A percentile compares a stretch with the other conserved stretches of the same genome.
These are phyloP conservation scores for Drosophila santomea DNA, from an alignment of 1,140 invertebrate genomes.

Conservation along the genomic window DNA sequence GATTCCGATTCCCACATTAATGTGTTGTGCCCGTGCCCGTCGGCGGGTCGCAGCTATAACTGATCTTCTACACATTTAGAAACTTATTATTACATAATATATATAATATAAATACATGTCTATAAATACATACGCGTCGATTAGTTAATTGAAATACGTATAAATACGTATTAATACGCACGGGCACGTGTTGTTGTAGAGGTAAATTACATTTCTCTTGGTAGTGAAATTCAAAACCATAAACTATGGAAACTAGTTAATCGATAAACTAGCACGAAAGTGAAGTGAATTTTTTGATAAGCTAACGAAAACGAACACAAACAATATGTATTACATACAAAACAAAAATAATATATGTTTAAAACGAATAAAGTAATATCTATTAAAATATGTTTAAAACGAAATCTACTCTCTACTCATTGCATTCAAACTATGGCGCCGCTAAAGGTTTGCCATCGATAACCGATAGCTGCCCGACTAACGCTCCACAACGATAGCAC, in stretches of 20 bases:
- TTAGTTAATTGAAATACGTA: conserved; percentile 49
- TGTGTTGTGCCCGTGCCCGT: conserved; percentile 28
- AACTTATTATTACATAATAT: conserved; percentile 34
- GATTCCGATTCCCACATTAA: conserved; percentile 23
- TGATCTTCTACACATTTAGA: conserved; percentile 42
- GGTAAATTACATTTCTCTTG: conserved; percentile 57
- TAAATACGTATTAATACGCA: conserved; percentile 21
- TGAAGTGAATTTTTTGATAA: conserved; percentile 71
- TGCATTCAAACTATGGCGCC: conserved; percentile 6
- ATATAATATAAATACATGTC: conserved; percentile 43
- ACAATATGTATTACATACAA: conserved; percentile 70
- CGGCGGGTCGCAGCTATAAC: conserved; percentile 37
- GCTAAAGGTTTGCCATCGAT: background rate
- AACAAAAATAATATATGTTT: conserved; percentile 52
- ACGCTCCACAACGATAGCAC: no score
- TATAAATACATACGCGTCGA: conserved; percentile 29
- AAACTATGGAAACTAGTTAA: conserved; percentile 61
- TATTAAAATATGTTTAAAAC: conserved; percentile 8
- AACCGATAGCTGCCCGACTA: no score
- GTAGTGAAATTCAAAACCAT: conserved; percentile 64
- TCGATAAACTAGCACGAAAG: conserved; percentile 32
- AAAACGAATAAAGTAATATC: conserved; percentile 49
- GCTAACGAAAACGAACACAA: conserved; percentile 49
- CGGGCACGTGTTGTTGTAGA: conserved; percentile 40
- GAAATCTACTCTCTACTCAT: background rate